Conservation (phyloP, 2,797 vertebrate species). For the Malacoctenus gilli region DNA sequence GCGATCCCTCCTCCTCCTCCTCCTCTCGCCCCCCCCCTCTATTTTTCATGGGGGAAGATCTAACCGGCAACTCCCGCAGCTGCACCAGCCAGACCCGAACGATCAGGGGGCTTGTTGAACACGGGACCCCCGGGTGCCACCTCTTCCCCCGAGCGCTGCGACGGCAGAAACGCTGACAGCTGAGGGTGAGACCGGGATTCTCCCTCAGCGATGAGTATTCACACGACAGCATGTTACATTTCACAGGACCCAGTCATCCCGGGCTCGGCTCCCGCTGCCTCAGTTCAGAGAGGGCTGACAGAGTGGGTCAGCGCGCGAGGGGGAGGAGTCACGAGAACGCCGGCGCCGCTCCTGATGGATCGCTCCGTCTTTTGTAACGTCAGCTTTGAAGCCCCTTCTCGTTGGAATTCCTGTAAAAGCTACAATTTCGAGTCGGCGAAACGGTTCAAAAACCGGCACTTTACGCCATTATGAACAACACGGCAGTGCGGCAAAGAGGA, state of each 20-base stretch:
- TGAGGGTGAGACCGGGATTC: constrained; percentile 63
- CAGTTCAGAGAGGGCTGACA: constrained; percentile 46
- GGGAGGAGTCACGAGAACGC: constrained; percentile 39
- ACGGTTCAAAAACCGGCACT: constrained; percentile 42
- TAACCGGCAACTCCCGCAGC: constrained; percentile 24
- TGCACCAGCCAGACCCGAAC: constrained; percentile 52
- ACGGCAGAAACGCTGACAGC: constrained; percentile 64
- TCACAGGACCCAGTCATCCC: constrained; percentile 61
- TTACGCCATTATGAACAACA: constrained; percentile 42
- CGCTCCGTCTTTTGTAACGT: constrained; percentile 38
- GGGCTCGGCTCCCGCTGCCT: constrained; percentile 47
- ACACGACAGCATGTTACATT: constrained; percentile 51
- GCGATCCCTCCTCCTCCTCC: constrained; percentile 31
- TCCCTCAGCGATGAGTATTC: constrained; percentile 51
- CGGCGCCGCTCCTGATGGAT: constrained; percentile 51
- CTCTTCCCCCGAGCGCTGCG: constrained; percentile 29
- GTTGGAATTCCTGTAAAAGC: constrained; percentile 37
- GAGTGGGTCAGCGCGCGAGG: constrained; percentile 44
- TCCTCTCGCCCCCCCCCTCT: constrained; percentile 16
- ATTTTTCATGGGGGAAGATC: constrained; percentile 55
- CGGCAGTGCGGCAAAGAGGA: constrained; percentile 19
- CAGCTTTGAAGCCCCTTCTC: constrained; percentile 41
- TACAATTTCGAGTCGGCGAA: constrained; percentile 52
- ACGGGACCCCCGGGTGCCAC: constrained; percentile 67
- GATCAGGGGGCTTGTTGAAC: constrained; percentile 72